phyloP scores from a whole-genome alignment of 1,140 invertebrate species.

The Solenopsis fugax region DNA sequence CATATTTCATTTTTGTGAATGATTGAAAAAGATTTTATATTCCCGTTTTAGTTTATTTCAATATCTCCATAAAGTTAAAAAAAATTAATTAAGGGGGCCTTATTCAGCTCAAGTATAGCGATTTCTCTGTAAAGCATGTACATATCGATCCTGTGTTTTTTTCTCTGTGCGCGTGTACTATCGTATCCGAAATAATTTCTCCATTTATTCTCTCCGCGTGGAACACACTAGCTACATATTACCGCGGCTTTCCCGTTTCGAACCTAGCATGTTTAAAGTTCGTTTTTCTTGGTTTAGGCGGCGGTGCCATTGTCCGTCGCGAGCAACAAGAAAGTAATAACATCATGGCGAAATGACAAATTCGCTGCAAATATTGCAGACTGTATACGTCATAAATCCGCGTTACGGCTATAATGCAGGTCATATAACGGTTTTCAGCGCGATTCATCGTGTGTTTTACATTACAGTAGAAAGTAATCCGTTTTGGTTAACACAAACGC shows the following conservation, averaged over 20 bases:
- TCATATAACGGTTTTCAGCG: conserved; percentile 65
- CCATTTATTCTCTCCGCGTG: conserved; percentile 34
- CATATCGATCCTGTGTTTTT: neutral
- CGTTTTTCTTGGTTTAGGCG: conserved; percentile 62
- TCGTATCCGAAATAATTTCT: conserved; percentile 57
- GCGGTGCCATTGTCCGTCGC: conserved; percentile 36
- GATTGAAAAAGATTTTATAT: too few relatives aligned
- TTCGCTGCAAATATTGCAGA: conserved; percentile 74
- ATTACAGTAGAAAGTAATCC: conserved; percentile 36
- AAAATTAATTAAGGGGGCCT: too few relatives aligned
- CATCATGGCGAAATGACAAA: conserved; percentile 75
- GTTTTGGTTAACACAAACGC: conserved; percentile 30
- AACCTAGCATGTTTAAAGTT: conserved; percentile 33
- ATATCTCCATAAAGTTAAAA: too few relatives aligned
- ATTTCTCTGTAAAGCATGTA: conserved; percentile 12
- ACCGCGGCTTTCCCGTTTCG: conserved; percentile 11
- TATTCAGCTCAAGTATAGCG: neutral
- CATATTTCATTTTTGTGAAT: too few relatives aligned
- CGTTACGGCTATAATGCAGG: conserved; percentile 67
- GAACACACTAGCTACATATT: conserved; percentile 42
- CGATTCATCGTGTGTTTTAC: conserved; percentile 30
- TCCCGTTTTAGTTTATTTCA: too few relatives aligned
- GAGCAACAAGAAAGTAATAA: conserved; percentile 76
- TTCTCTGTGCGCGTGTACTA: neutral
- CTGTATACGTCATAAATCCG: conserved; percentile 71